Conservation (phyloP, 2,113 vertebrate species). For the Tychaedon coryphoeus region DNA sequence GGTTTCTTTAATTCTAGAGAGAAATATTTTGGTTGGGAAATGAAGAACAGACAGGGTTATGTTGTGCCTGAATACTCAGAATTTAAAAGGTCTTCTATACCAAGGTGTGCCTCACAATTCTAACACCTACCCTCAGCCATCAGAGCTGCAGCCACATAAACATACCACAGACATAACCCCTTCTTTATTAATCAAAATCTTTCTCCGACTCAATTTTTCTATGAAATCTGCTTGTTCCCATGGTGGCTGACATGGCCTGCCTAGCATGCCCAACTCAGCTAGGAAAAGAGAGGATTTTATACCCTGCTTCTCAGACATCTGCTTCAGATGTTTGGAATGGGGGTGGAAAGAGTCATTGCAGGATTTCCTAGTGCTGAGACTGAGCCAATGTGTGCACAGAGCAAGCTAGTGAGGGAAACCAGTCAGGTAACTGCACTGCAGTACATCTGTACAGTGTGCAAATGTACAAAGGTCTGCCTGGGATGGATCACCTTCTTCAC, state of each 20-base stretch:
- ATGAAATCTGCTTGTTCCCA: not conserved
- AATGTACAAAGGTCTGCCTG: not conserved
- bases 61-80: not conserved
- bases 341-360: not conserved
- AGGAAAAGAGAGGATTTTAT: not conserved
- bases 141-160: not conserved
- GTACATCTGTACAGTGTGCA: too few species aligned
- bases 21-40: not conserved
- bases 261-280: fast-evolving
- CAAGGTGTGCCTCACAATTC: not conserved
- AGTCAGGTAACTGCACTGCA: not conserved
- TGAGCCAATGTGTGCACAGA: not conserved
- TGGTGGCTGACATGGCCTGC: not conserved
- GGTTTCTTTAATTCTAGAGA: not conserved
- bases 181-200: not conserved
- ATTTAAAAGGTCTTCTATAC: not conserved
- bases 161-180: not conserved
- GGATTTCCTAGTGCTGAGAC: not conserved
- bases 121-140: not conserved
- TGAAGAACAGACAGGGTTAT: not conserved
- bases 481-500: not conserved
- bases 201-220: not conserved
- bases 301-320: not conserved
- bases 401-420: not conserved
- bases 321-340: not conserved